phyloP scores from a whole-genome alignment of 2,888 invertebrate genomes.

The Tetranychus truncatus region DNA sequence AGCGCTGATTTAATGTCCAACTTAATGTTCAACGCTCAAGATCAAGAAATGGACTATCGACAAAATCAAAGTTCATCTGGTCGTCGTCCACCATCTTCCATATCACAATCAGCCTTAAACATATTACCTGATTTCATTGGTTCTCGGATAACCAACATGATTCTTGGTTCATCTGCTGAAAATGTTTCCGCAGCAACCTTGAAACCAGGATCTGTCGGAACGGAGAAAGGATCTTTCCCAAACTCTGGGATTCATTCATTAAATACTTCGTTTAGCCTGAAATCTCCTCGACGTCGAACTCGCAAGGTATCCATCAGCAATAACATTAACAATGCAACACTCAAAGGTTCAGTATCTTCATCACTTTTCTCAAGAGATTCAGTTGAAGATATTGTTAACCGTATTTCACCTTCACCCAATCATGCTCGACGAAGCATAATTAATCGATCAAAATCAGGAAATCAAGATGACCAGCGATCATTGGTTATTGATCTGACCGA shows the following conservation, averaged over 20 bases:
- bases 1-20: background rate
- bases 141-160: conserved; percentile 22
- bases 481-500: background rate
- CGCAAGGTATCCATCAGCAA: background rate
- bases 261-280: background rate
- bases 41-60: background rate
- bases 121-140: conserved; percentile 11
- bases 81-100: conserved; percentile 2
- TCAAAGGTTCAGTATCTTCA: background rate
- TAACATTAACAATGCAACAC: background rate
- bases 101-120: background rate
- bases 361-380: background rate
- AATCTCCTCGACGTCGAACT: background rate
- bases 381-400: background rate
- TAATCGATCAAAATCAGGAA: background rate
- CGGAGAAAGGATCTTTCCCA: background rate
- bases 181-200: background rate
- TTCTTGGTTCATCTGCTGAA: conserved; percentile 15
- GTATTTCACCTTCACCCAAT: background rate
- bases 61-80: background rate
- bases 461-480: background rate
- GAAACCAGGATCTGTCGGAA: background rate
- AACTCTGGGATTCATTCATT: background rate
- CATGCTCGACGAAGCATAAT: background rate
- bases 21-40: background rate